Base-by-base conservation (phyloP, 2,113 vertebrate genomes). In the Amazona guildingii region DNA sequence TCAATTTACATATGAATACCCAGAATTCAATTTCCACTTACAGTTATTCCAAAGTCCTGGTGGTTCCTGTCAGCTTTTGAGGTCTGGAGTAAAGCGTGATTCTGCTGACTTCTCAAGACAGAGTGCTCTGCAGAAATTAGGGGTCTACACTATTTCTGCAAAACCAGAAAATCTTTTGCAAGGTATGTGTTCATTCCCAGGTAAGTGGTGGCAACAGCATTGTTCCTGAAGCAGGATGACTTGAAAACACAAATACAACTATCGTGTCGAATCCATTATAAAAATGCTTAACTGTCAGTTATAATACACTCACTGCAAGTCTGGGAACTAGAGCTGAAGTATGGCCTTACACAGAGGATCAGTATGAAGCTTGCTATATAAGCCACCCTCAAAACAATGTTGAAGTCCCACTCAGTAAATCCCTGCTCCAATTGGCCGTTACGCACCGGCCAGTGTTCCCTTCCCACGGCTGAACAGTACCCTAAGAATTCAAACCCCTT, bases 11-110 rank as follows among this genome's bases (percentile, higher is more conserved):
- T 92, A 80, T 51, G 64, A 94, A 84, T 93, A 54, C 31, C 9
- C 29, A 61, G 54, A 93, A 92, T 92, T 80, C 46, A 76, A 54
- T 93, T 97, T 95, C 51, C 63, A 25, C 43, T 90, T 94, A 44
- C 37, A 76, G 31, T 73, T 82, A 55, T 79, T 93, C 72, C 21
- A 81, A 76, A 73, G 25, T 57, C 17, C 51, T 78, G 33, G 31
- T 76, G 48, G 9, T 72, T 85, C 69, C 77, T 92, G 82, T 62
- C 75, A 93, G 68, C 55, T 44, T 77, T 28, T 66, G 41, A 79
- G 21, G n/a, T 63, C 52, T 86, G 79, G 59, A 90, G 80, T 41
- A 72, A 59, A 0, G 2, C 7, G 17, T 23, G 37, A 70, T 35
- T 49, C 54, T 72, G 49, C 52, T 92, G 44, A 67, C 77, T 94